A percentile compares a stretch with the other conserved stretches of the same genome.
Conservation (phyloP, 2,797 vertebrate species). For the Sebastes steindachneri region DNA sequence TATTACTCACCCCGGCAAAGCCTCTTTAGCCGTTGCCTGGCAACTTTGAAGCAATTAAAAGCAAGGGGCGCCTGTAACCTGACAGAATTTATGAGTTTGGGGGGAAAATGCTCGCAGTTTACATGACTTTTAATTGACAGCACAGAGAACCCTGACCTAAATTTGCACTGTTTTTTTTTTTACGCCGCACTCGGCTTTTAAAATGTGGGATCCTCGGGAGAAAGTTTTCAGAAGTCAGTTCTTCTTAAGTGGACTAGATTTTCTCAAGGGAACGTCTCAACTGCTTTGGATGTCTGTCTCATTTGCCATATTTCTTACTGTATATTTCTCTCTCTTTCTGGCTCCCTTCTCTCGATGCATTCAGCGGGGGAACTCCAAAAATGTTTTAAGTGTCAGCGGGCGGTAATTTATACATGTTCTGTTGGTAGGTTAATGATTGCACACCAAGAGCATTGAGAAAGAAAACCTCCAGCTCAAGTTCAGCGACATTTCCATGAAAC, state of each 20-base stretch:
- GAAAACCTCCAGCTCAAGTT: conserved; percentile 51
- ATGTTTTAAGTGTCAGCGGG: conserved; percentile 53
- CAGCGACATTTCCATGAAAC: conserved; percentile 54
- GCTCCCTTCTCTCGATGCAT: conserved; percentile 23
- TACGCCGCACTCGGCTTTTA: conserved; percentile 18
- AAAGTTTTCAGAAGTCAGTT: conserved; percentile 54
- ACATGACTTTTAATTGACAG: conserved; percentile 55
- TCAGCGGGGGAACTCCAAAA: conserved; percentile 30
- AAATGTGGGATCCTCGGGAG: conserved; percentile 39
- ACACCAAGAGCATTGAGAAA: conserved; percentile 18
- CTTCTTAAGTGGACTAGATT: conserved; percentile 55
- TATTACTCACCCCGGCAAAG: conserved; percentile 29
- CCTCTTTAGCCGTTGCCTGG: conserved; percentile 62
- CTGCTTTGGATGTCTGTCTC: conserved; percentile 41
- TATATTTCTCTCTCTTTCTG: conserved; percentile 2
- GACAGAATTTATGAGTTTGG: conserved; percentile 43
- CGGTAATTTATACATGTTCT: conserved; percentile 66
- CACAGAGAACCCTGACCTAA: conserved; percentile 46
- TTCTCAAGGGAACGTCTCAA: conserved; percentile 45
- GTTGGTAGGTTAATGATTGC: conserved; percentile 56
- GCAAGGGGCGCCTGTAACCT: conserved; percentile 5
- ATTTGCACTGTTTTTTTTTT: conserved; percentile 22
- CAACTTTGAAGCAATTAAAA: conserved; percentile 67
- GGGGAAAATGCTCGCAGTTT: conserved; percentile 44
- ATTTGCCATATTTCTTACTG: conserved; percentile 48